Base-by-base conservation (phyloP, 37 sponge, comb jelly and placozoan species). In the Cliona cf. orientalis region DNA sequence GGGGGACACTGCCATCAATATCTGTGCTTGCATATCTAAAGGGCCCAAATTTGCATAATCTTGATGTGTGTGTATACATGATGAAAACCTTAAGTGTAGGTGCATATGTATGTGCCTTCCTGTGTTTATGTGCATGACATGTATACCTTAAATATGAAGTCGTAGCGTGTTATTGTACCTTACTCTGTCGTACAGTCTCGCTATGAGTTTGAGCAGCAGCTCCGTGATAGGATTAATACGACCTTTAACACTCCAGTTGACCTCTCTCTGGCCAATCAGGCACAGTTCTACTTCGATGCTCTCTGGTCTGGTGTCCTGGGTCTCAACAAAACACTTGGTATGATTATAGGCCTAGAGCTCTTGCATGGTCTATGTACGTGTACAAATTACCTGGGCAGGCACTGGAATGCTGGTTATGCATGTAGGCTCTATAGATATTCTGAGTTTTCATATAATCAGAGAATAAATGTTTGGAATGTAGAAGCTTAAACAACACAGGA, bases 281-380 rank as follows among this genome's bases (percentile, higher is more conserved):
- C 55, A 1, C 79, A 49, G 28, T 78, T 78, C 59, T 39, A 46
- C 49, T 78, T 85, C 45, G 91, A 91, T 81, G 78, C 87, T 17
- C 58, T 84, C n/a, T 86, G 86, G 87, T 29, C 82, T 23, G 83
- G 72, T 31, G 91, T 79, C 14, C 82, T 82, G 1, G 87, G 83
- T 37, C 83, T 91, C 1, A 60, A 85, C 42, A 42, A 38, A 69
- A 75, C 81, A 23, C 5, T 14, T 39, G 34, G 38, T 11, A 69
- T 19, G 37, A 38, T 33, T 49, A 29, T 7, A 49, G 7, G 1
- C 46, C 40, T 49, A 49, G 53, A 49, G 53, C 14, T 49, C 53
- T 49, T 49, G 53, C 53, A 49, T 49, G 53, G 53, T 14, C 53
- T 49, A 14, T 49, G 53, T 14, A 9, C 53, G 53, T 19, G 53